Evolutionary conservation across 1,140 invertebrate species (phyloP).

Genomic region (Battus philenor): DNA sequence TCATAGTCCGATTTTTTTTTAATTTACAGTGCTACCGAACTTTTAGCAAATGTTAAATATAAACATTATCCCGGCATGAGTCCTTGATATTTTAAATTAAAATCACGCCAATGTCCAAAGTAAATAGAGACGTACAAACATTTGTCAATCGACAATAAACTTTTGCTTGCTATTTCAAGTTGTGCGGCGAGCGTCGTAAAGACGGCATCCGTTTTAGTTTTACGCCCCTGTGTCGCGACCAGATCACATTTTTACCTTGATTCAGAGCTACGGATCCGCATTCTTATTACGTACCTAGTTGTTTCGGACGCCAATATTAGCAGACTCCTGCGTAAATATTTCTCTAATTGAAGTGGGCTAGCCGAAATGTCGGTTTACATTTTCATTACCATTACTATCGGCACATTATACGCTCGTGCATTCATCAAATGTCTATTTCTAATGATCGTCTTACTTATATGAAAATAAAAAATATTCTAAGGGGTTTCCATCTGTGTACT

Average conservation of each 20-base stretch:
- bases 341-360: conserved; percentile 67
- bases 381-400: conserved; percentile 25
- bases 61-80: no score
- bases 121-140: conserved; percentile 1
- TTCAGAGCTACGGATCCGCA: conserved; percentile 66
- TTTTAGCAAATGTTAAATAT: no score
- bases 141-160: conserved; percentile 7
- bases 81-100: no score
- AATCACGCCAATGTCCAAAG: conserved; percentile 1
- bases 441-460: no score
- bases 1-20: no score
- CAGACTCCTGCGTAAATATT: conserved; percentile 60
- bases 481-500: no score
- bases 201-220: conserved; percentile 36
- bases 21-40: no score
- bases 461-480: no score
- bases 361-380: conserved; percentile 36
- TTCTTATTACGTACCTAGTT: conserved; percentile 60
- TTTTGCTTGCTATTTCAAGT: conserved; percentile 5
- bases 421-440: no score
- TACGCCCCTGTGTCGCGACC: conserved; percentile 36
- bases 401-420: background rate
- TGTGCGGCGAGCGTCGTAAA: conserved; percentile 18
- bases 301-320: conserved; percentile 50
- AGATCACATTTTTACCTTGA: conserved; percentile 60